These are phyloP conservation scores for Corbicula japonica DNA, from an alignment of 2,888 invertebrate genomes.

Conservation along the genomic window DNA sequence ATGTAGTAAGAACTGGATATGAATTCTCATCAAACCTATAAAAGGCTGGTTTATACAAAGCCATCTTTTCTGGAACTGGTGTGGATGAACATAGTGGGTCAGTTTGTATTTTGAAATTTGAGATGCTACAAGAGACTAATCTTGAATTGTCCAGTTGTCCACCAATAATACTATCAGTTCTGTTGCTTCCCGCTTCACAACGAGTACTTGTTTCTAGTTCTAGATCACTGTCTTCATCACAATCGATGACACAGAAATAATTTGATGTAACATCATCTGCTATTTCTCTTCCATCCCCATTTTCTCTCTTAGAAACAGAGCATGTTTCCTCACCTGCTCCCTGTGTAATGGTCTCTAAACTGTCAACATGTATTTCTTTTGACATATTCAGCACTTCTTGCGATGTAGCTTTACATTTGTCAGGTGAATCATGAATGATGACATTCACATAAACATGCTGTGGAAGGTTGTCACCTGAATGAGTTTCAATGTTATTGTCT, in stretches of 20 bases:
- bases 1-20: neutral
- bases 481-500: neutral
- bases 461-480: neutral
- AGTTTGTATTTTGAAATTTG: neutral
- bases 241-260: conserved; percentile 22
- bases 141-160: no score
- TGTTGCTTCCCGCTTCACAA: neutral
- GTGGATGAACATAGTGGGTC: conserved; percentile 44
- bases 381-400: no score
- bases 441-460: no score
- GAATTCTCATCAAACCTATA: neutral
- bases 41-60: no score
- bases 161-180: no score
- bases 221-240: conserved; percentile 16
- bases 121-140: no score
- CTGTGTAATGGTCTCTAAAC: neutral
- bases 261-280: neutral
- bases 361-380: no score
- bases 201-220: neutral
- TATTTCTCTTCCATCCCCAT: conserved; percentile 22
- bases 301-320: neutral
- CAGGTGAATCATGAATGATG: no score
- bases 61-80: conserved; percentile 11
- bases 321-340: neutral
- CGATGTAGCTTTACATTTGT: no score